Evolutionary conservation across 2,888 invertebrate species (phyloP).

Genomic region (Drosophila mayaguana): DNA sequence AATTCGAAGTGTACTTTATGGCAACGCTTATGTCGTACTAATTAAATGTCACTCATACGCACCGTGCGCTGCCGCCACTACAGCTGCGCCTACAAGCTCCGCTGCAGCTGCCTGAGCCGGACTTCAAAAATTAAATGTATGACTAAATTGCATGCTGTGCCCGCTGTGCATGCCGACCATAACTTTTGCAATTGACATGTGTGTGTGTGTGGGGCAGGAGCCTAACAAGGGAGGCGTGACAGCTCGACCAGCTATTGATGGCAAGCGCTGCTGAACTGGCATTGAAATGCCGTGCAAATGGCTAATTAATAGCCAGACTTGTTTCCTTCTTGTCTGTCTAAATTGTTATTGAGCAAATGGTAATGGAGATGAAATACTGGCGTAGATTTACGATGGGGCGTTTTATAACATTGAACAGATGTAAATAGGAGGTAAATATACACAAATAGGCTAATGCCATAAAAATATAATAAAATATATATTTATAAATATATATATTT

Average conservation of each 20-base stretch:
- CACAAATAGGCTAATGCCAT: no score
- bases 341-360: constrained; percentile 15
- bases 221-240: constrained; percentile 2
- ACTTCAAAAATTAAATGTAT: constrained; percentile 51
- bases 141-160: constrained; percentile 37
- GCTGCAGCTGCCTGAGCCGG: constrained; percentile 1
- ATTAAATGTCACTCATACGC: constrained; percentile 76
- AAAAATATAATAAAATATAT: no score
- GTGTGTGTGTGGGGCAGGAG: neutral
- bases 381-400: neutral
- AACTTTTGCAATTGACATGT: constrained; percentile 41
- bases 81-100: constrained; percentile 10
- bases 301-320: constrained; percentile 58
- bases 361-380: neutral
- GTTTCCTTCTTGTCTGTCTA: constrained; percentile 11
- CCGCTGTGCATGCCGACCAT: constrained; percentile 11
- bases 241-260: constrained; percentile 38
- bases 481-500: no score
- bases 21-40: constrained; percentile 69
- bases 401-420: neutral
- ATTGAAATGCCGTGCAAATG: constrained; percentile 64
- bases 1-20: constrained; percentile 71
- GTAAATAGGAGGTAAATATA: neutral
- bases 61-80: constrained; percentile 28
- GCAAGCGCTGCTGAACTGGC: constrained; percentile 33